Conservation (phyloP, 2,797 vertebrate species). For the Lutjanus argentimaculatus region DNA sequence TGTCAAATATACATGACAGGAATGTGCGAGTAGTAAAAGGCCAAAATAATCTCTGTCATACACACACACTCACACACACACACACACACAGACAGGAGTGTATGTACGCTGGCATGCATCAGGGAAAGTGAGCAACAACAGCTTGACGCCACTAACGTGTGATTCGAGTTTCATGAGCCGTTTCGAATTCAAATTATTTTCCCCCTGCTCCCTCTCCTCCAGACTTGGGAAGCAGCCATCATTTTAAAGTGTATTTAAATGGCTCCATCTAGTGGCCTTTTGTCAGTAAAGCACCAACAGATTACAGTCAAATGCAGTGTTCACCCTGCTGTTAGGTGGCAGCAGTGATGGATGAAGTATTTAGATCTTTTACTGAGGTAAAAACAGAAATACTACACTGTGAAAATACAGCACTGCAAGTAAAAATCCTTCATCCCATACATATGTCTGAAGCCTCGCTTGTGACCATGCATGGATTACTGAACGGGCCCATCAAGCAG, state of each 20-base stretch:
- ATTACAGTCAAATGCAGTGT: not conserved
- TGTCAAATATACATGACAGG: constrained; percentile 35
- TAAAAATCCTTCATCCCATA: too few species aligned
- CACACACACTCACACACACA: not conserved
- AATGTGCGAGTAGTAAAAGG: constrained; percentile 45
- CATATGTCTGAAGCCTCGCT: too few species aligned
- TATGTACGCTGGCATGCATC: constrained; percentile 1
- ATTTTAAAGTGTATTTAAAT: not conserved
- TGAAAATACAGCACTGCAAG: too few species aligned
- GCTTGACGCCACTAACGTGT: constrained; percentile 38
- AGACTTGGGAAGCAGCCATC: not conserved
- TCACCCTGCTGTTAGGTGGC: not conserved
- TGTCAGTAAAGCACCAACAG: not conserved
- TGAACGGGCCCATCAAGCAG: too few species aligned
- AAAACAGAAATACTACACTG: too few species aligned
- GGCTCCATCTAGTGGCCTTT: constrained; percentile 72
- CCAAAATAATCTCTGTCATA: constrained; percentile 17
- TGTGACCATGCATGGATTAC: too few species aligned
- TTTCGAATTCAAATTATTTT: constrained; percentile 14
- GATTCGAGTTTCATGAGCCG: constrained; percentile 32
- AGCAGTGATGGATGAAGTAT: not conserved
- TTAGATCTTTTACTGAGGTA: not conserved
- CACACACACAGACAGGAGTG: not conserved
- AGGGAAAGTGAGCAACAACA: constrained; percentile 31
- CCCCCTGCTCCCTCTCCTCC: not conserved